Base-by-base conservation (phyloP, 2,113 vertebrate genomes). In the Sus scrofa region DNA sequence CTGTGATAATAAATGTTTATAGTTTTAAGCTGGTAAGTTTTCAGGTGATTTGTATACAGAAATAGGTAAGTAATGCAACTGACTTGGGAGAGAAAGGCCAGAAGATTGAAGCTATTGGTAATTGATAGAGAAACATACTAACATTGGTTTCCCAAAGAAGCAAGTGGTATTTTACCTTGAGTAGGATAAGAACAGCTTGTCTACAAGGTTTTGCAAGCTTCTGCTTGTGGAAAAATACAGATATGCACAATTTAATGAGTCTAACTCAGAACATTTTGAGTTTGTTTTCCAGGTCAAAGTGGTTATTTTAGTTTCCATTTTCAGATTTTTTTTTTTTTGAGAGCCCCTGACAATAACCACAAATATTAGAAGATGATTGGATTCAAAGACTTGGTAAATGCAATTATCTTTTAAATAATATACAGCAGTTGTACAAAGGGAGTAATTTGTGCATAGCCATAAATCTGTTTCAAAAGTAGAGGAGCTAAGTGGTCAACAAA, bases 231-330 rank as follows among this genome's bases (percentile, higher is more conserved):
- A 91, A 84, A 97, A 96, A 84, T 73, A 82, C 3, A 94, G n/a
- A 86, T 39, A 39, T 86, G 67, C 39, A 60, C n/a, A 91, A 79
- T 74, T 88, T 82, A 85, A 79, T 94, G 18, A 86, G 32, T 77
- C 11, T 94, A 96, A 96, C 88, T 97, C 75, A 95, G 89, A 94
- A 84, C 82, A 95, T 30, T 91, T 83, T 96, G 73, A 58, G 62
- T 86, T 96, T 58, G 50, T 95, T 89, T 81, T 93, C 58, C 37
- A 97, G 32, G 34, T 97, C 95, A 86, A 78, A 86, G 30, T 94
- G 11, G 16, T 52, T 37, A 89, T 78, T 78, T 89, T 79, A 70
- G 74, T 60, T 92, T n/a, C 24, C 62, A 44, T 70, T 88, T 93
- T 54, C 58, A 89, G 8, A 7, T 52, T 58, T 70, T 65, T 56